Percentiles rank a stretch among this genome's conserved stretches.
These are phyloP conservation scores for Mycetomoellerius zeteki DNA, from an alignment of 1,140 invertebrate genomes.

Conservation along the genomic window DNA sequence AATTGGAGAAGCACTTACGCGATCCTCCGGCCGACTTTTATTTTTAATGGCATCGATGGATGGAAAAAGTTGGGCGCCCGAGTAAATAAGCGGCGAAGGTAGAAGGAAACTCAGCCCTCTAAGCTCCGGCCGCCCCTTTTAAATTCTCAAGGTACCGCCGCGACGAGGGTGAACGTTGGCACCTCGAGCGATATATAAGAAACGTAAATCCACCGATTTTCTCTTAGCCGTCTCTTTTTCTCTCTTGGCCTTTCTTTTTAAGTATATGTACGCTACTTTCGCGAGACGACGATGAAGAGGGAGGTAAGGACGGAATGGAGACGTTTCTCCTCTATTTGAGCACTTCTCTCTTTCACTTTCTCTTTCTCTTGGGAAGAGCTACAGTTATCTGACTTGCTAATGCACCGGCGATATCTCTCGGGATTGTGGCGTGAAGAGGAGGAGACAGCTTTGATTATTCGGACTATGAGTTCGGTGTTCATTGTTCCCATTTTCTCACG, in stretches of 20 bases:
- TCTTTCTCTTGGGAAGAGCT: conserved; percentile 72
- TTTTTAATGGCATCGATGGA: conserved; percentile 78
- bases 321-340: conserved; percentile 36
- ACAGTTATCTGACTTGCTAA: conserved; percentile 83
- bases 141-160: conserved; percentile 77
- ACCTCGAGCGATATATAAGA: conserved; percentile 73
- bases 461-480: conserved; percentile 59
- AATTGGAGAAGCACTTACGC: conserved; percentile 66
- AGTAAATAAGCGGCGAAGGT: conserved; percentile 74
- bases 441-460: conserved; percentile 76
- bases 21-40: conserved; percentile 70
- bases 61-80: conserved; percentile 73
- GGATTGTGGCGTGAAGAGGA: conserved; percentile 68
- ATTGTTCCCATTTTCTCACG: conserved; percentile 20
- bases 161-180: conserved; percentile 70
- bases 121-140: conserved; percentile 72
- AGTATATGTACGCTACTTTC: conserved; percentile 59
- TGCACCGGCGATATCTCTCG: conserved; percentile 77
- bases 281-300: conserved; percentile 3
- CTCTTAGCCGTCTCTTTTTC: conserved; percentile 50
- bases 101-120: conserved; percentile 72
- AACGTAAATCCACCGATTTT: conserved; percentile 76
- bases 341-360: conserved; percentile 56
- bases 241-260: conserved; percentile 45
- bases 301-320: conserved; percentile 23